Percentiles rank a stretch among this genome's conserved stretches.
These are phyloP conservation scores for Halyomorpha halys DNA, from an alignment of 1,140 invertebrate genomes.

Conservation along the genomic window DNA sequence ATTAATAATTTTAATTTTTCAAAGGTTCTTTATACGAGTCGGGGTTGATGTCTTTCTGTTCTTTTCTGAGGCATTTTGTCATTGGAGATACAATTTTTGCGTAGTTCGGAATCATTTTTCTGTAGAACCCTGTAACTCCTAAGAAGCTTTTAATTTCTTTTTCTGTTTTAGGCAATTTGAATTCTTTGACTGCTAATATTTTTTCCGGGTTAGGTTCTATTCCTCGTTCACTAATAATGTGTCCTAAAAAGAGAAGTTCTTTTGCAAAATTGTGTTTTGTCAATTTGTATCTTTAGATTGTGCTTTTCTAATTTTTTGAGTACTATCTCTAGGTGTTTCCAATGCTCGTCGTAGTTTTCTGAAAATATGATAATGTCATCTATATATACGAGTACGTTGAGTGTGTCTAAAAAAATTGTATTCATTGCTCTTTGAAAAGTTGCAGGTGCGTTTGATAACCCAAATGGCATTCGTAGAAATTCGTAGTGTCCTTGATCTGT, in stretches of 20 bases:
- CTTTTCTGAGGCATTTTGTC: slow-evolving; percentile 14
- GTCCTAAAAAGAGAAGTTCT: slow-evolving; percentile 34
- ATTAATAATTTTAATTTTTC: too few relatives aligned
- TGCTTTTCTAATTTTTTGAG: slow-evolving; percentile 27
- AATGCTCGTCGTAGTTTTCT: slow-evolving; percentile 35
- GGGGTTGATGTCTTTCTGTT: too few relatives aligned
- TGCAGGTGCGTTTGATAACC: slow-evolving; percentile 19
- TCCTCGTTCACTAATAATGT: slow-evolving; percentile 34
- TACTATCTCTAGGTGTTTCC: slow-evolving; percentile 29
- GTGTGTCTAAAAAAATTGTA: slow-evolving; percentile 19
- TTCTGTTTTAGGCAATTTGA: slow-evolving; percentile 27
- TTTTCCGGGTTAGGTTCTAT: slow-evolving; percentile 33
- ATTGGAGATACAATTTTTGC: slow-evolving; percentile 32
- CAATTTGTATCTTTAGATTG: slow-evolving; percentile 30
- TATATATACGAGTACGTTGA: slow-evolving; percentile 34
- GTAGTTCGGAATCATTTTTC: slow-evolving; percentile 31
- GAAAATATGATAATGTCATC: slow-evolving; percentile 39
- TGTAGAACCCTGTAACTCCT: slow-evolving; percentile 32
- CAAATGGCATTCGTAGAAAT: slow-evolving; percentile 25
- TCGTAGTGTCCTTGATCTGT: slow-evolving; percentile 26
- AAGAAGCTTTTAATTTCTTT: slow-evolving; percentile 29
- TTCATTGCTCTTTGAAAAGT: slow-evolving; percentile 34
- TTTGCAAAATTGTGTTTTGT: slow-evolving; percentile 31
- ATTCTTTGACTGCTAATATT: slow-evolving; percentile 32
- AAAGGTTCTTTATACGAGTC: too few relatives aligned